phyloP scores from a whole-genome alignment of 1,140 invertebrate genomes.

The Marisa cornuarietis region DNA sequence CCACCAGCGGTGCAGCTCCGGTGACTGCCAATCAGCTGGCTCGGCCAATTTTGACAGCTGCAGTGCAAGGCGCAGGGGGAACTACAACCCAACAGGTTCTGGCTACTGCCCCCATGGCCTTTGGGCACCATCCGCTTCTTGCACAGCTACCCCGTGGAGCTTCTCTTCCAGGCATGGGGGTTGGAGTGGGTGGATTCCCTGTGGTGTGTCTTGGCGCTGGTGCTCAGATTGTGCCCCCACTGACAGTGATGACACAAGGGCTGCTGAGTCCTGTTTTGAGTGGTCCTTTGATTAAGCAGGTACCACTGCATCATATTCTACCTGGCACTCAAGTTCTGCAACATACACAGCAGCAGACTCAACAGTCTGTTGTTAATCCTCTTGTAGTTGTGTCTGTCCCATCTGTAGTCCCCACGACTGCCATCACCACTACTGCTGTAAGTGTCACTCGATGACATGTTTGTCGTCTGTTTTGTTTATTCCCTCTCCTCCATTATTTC shows the following conservation, averaged over 20 bases:
- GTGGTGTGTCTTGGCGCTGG: not conserved
- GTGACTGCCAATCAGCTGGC: conserved; percentile 32
- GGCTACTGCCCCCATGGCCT: not conserved
- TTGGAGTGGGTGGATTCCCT: not conserved
- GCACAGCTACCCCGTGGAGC: conserved; percentile 7
- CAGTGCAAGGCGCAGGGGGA: not conserved
- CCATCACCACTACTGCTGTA: conserved; percentile 11
- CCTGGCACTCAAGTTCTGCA: conserved; percentile 1
- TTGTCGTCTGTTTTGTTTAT: not conserved
- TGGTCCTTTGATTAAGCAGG: conserved; percentile 35
- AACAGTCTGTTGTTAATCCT: conserved; percentile 39
- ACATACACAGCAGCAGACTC: conserved; percentile 18
- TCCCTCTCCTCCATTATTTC: not conserved
- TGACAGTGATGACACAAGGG: conserved; percentile 35
- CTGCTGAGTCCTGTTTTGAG: conserved; percentile 26
- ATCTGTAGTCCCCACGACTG: conserved; percentile 32
- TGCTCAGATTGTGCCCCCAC: conserved; percentile 22
- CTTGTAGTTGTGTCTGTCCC: conserved; percentile 41
- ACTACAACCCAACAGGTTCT: not conserved
- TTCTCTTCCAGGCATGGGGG: not conserved
- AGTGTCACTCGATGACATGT: conserved; percentile 4
- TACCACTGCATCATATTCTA: conserved; percentile 32
- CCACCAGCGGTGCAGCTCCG: conserved; percentile 15
- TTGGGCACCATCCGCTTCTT: not conserved
- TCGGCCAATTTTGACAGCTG: conserved; percentile 25